A percentile compares a stretch with the other conserved stretches of the same genome.
phyloP scores from a whole-genome alignment of 37 sponge, comb jelly and placozoan genomes.

The Oscarella lobularis region DNA sequence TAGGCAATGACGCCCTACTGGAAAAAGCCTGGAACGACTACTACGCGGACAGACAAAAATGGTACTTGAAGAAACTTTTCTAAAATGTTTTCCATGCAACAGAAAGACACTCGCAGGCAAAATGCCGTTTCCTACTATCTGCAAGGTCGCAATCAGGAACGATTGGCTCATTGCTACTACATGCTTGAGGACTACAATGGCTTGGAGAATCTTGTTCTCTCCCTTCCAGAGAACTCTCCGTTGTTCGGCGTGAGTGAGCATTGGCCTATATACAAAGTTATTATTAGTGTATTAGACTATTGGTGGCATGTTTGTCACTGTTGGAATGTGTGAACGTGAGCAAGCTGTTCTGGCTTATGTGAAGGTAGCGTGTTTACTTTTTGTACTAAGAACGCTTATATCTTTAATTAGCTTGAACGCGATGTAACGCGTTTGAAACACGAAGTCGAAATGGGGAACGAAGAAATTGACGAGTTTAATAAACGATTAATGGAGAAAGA shows the following conservation, averaged over 20 bases:
- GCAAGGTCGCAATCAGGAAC: constrained; percentile 64
- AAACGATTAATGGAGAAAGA: no score
- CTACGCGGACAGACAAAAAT: constrained; percentile 79
- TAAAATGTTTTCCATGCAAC: no score
- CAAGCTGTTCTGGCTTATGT: constrained; percentile 48
- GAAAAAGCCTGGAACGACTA: constrained; percentile 89
- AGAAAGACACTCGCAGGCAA: constrained; percentile 24
- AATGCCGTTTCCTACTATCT: constrained; percentile 75
- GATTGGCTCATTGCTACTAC: constrained; percentile 70
- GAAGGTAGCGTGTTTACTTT: constrained; percentile 20
- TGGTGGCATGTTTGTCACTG: constrained; percentile 62
- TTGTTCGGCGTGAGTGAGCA: constrained; percentile 48
- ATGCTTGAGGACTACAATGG: constrained; percentile 68
- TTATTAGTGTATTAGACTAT: constrained; percentile 28
- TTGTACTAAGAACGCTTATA: no score
- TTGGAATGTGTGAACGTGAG: constrained; percentile 84
- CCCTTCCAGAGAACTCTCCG: constrained; percentile 67
- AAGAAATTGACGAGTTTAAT: no score
- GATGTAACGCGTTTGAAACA: no score
- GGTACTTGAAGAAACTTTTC: no score
- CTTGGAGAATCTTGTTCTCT: constrained; percentile 41
- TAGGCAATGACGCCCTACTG: constrained; percentile 69
- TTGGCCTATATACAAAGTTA: no score
- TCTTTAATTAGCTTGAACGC: no score
- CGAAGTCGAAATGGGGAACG: no score